These are phyloP conservation scores for Megaustenia siamemsis DNA, from an alignment of 2,888 invertebrate species.

Conservation along the genomic window DNA sequence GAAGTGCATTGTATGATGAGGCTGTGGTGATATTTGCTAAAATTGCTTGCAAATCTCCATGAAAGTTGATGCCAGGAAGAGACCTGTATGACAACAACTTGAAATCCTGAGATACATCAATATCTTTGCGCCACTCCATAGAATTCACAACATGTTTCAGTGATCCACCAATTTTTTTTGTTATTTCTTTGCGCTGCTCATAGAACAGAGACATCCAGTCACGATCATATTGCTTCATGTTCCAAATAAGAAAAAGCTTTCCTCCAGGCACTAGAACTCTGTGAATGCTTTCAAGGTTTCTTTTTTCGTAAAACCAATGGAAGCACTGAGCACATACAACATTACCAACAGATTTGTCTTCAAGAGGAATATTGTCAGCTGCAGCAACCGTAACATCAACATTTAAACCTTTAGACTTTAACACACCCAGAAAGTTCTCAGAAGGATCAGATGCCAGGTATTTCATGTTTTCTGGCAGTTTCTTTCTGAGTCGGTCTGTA, in stretches of 20 bases:
- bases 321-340: constrained; percentile 68
- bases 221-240: constrained; percentile 36
- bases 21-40: constrained; percentile 34
- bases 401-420: constrained; percentile 59
- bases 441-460: constrained; percentile 68
- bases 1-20: constrained; percentile 42
- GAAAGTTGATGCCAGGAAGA: constrained; percentile 35
- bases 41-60: constrained; percentile 40
- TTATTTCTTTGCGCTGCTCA: constrained; percentile 36
- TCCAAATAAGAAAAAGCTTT: constrained; percentile 45
- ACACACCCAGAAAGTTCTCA: constrained; percentile 60
- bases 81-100: constrained; percentile 7
- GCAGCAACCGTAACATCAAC: constrained; percentile 60
- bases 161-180: constrained; percentile 29
- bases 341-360: constrained; percentile 62
- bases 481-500: constrained; percentile 54
- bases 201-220: constrained; percentile 31
- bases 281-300: constrained; percentile 63
- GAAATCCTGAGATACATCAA: constrained; percentile 20
- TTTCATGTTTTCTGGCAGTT: constrained; percentile 13
- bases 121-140: constrained; percentile 38
- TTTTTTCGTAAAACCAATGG: constrained; percentile 68
- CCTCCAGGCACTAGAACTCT: constrained; percentile 65
- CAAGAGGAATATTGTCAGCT: constrained; percentile 61
- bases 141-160: constrained; percentile 23